A percentile compares a stretch with the other conserved stretches of the same genome.
phyloP scores from a whole-genome alignment of 2,113 vertebrate genomes.

The Oncorhynchus mykiss region DNA sequence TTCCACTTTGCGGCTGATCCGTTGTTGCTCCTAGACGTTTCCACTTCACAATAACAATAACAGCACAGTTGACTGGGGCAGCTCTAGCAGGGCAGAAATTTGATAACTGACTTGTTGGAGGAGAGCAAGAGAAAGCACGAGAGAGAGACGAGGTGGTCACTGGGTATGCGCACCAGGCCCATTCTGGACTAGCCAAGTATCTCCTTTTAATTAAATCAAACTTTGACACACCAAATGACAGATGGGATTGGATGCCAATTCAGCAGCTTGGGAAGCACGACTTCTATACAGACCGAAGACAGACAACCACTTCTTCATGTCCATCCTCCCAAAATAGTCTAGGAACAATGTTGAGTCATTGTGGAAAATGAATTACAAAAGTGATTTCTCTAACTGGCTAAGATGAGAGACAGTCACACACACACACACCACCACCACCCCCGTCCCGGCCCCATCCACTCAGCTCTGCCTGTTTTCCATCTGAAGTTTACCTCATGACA shows the following conservation, averaged over 20 bases:
- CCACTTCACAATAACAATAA: too few relatives aligned
- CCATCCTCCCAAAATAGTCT: not conserved
- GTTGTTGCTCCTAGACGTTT: too few relatives aligned
- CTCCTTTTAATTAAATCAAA: not conserved
- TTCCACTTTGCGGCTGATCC: too few relatives aligned
- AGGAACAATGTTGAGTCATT: not conserved
- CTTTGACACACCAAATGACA: not conserved
- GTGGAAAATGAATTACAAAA: not conserved
- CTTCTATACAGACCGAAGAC: not conserved
- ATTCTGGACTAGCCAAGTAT: not conserved
- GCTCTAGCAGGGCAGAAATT: too few relatives aligned
- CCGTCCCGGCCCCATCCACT: conserved; percentile 28
- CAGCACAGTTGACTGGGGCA: too few relatives aligned
- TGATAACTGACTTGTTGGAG: too few relatives aligned
- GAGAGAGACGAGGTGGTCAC: too few relatives aligned
- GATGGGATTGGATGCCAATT: not conserved
- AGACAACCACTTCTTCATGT: not conserved
- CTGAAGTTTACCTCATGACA: not conserved
- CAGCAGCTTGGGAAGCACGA: not conserved
- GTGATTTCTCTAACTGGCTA: not conserved
- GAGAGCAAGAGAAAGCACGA: too few relatives aligned
- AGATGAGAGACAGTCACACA: not conserved
- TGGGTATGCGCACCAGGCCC: not conserved
- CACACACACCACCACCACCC: not conserved
- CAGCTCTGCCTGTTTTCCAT: not conserved